Conservation (phyloP, 2,113 vertebrate genomes). For the Atlantisia rogersi region DNA sequence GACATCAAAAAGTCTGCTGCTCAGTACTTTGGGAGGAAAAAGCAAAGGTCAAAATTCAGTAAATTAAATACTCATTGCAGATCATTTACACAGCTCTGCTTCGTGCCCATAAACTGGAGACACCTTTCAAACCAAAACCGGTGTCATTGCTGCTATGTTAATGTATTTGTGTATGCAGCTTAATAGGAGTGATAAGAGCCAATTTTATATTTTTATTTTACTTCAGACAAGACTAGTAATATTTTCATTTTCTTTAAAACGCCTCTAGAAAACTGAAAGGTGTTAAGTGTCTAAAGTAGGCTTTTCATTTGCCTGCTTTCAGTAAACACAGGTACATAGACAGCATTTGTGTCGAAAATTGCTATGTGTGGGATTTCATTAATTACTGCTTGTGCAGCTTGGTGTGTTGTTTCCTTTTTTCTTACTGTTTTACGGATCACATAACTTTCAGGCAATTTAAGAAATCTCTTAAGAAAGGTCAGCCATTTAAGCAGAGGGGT, state of each 20-base stretch:
- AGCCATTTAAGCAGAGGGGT: background rate
- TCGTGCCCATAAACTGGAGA: background rate
- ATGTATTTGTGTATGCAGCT: background rate
- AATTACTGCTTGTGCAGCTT: background rate
- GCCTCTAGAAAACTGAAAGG: background rate
- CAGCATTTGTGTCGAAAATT: background rate
- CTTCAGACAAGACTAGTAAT: background rate
- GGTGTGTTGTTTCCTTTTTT: background rate
- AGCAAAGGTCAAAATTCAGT: background rate
- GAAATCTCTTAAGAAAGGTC: background rate
- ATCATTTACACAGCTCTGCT: background rate
- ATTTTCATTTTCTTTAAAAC: background rate
- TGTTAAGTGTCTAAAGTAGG: background rate
- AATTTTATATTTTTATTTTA: background rate
- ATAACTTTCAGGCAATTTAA: background rate
- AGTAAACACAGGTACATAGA: background rate
- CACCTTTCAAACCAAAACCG: background rate
- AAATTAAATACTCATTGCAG: background rate
- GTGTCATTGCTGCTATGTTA: background rate
- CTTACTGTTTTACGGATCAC: background rate
- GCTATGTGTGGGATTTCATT: background rate
- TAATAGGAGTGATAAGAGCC: background rate
- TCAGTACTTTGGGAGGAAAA: background rate
- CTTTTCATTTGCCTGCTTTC: background rate
- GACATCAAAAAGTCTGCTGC: background rate